phyloP scores from a whole-genome alignment of 1,140 invertebrate species.

The Sminthurides bifidus region DNA sequence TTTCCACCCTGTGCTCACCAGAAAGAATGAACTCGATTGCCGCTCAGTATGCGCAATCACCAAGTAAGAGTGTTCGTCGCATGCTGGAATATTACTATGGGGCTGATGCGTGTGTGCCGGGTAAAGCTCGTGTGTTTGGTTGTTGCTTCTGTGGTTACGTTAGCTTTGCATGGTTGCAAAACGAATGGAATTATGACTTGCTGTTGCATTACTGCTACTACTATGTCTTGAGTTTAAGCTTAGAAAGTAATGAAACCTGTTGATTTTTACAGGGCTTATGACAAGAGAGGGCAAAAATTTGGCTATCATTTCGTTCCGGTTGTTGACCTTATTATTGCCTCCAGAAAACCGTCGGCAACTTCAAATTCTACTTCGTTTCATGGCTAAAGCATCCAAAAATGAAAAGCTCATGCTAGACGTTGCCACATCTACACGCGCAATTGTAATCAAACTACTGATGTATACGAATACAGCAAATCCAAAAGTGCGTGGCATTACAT shows the following conservation, averaged over 20 bases:
- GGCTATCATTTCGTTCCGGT: constrained; percentile 23
- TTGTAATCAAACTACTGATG: constrained; percentile 18
- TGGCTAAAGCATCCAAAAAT: constrained; percentile 27
- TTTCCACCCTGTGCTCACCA: too few species aligned
- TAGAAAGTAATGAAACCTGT: not conserved
- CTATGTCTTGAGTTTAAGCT: not conserved
- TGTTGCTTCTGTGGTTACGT: not conserved
- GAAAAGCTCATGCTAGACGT: constrained; percentile 30
- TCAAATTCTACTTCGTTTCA: constrained; percentile 25
- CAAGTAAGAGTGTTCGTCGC: constrained; percentile 23
- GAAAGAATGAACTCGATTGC: not conserved
- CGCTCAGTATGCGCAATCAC: constrained; percentile 16
- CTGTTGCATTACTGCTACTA: not conserved
- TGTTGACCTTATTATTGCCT: constrained; percentile 22
- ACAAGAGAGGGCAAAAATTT: constrained; percentile 24
- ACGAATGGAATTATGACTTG: not conserved
- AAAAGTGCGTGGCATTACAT: not conserved
- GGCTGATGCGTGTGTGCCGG: constrained; percentile 24
- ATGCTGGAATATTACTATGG: constrained; percentile 28
- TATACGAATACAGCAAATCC: not conserved
- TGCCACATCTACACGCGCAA: constrained; percentile 16
- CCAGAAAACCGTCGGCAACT: constrained; percentile 23
- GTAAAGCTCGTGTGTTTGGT: constrained; percentile 15
- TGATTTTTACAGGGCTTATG: constrained; percentile 22
- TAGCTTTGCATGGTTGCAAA: not conserved